Conservation (phyloP, 2,888 invertebrate genomes). For the Mystacides longicornis region DNA sequence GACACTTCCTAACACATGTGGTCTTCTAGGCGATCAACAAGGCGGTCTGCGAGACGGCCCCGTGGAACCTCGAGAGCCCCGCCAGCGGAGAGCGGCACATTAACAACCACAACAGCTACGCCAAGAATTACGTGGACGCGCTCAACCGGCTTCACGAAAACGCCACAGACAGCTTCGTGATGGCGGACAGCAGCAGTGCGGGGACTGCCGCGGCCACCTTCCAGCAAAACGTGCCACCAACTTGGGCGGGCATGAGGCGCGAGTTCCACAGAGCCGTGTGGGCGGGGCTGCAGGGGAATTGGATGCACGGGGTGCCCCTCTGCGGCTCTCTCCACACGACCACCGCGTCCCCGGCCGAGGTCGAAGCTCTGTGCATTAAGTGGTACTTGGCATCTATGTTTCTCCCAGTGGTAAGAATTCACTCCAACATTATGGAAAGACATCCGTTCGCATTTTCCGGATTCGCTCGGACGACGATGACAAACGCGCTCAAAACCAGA, state of each 20-base stretch:
- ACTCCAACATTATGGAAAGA: slow-evolving; percentile 38
- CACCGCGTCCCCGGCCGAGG: slow-evolving; percentile 32
- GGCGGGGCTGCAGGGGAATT: slow-evolving; percentile 43
- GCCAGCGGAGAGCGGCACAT: slow-evolving; percentile 31
- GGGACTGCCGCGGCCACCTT: slow-evolving; percentile 35
- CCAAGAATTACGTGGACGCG: slow-evolving; percentile 38
- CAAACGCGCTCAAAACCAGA: slow-evolving; percentile 41
- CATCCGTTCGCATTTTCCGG: slow-evolving; percentile 44
- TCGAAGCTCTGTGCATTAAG: slow-evolving; percentile 51
- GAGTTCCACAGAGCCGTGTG: slow-evolving; percentile 45
- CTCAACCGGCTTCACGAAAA: slow-evolving; percentile 16
- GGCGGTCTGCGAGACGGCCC: slow-evolving; percentile 44
- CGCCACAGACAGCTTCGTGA: slow-evolving; percentile 28
- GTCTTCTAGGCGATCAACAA: slow-evolving; percentile 33
- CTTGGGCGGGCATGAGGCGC: slow-evolving; percentile 51
- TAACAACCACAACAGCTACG: slow-evolving; percentile 51
- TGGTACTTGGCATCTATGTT: slow-evolving; percentile 64
- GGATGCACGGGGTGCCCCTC: slow-evolving; percentile 47
- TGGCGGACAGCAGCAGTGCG: slow-evolving; percentile 37
- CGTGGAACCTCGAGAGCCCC: slow-evolving; percentile 41
- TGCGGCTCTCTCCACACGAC: slow-evolving; percentile 49
- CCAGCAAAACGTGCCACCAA: slow-evolving; percentile 46
- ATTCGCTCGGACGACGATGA: slow-evolving; percentile 38
- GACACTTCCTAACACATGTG: not conserved
- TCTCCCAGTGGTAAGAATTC: slow-evolving; percentile 52